Percentiles rank a stretch among this genome's conserved stretches.
Conservation (phyloP, 2,113 vertebrate genomes). For the Ammodytes marinus region DNA sequence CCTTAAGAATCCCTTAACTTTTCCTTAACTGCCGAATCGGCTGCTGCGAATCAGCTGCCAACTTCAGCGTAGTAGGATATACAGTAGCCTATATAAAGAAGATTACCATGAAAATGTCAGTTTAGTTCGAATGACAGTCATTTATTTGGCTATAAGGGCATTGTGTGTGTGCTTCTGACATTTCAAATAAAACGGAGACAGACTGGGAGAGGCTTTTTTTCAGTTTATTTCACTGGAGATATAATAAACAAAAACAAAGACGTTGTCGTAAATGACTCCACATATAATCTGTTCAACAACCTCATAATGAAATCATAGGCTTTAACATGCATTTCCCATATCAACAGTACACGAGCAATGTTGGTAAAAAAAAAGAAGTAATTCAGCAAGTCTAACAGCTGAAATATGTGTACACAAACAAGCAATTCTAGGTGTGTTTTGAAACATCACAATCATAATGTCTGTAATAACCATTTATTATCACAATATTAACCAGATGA, state of each 20-base stretch:
- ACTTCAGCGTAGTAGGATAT: too few relatives aligned
- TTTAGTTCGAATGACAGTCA: too few relatives aligned
- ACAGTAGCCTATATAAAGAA: too few relatives aligned
- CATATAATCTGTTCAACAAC: slow-evolving; percentile 11
- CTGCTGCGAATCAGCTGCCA: too few relatives aligned
- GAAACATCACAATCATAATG: slow-evolving; percentile 8
- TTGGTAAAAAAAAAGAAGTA: slow-evolving; percentile 8
- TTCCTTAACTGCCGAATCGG: too few relatives aligned
- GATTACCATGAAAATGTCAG: too few relatives aligned
- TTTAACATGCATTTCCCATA: slow-evolving; percentile 3
- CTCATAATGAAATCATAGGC: slow-evolving; percentile 31
- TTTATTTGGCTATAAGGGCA: too few relatives aligned
- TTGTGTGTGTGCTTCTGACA: too few relatives aligned
- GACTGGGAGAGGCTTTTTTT: neutral
- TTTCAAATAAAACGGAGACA: neutral
- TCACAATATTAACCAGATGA: slow-evolving; percentile 25
- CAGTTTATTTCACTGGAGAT: slow-evolving; percentile 41
- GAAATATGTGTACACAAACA: neutral
- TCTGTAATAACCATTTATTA: slow-evolving; percentile 26
- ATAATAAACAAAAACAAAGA: slow-evolving; percentile 40
- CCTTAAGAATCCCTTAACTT: too few relatives aligned
- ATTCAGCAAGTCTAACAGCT: neutral
- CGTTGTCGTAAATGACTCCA: neutral
- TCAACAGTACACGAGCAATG: slow-evolving; percentile 4
- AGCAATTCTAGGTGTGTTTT: slow-evolving; percentile 7